A percentile compares a stretch with the other conserved stretches of the same genome.
These are phyloP conservation scores for Chamaea fasciata DNA, from an alignment of 2,113 vertebrate genomes.

Conservation along the genomic window DNA sequence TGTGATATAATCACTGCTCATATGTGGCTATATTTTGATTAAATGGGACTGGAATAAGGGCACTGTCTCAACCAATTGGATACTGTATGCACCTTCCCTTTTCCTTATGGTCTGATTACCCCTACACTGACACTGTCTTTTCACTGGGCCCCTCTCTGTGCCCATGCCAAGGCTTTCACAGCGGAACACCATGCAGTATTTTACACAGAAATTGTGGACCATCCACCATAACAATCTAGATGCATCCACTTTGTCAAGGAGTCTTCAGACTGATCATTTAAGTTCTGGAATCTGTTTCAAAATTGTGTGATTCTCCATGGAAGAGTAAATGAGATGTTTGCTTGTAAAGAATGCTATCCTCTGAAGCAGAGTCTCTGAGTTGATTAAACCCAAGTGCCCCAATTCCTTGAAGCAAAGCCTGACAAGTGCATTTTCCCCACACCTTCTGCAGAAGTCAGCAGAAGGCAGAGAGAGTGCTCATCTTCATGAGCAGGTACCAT, in stretches of 20 bases:
- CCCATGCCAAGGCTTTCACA: not conserved
- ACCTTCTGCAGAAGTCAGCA: not conserved
- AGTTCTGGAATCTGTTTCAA: not conserved
- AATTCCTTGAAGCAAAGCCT: not conserved
- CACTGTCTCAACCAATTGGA: not conserved
- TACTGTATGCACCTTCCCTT: not conserved
- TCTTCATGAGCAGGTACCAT: not conserved
- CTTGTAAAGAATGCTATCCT: not conserved
- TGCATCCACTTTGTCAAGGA: not conserved
- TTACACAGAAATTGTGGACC: not conserved
- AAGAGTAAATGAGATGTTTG: not conserved
- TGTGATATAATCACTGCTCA: rapidly evolving
- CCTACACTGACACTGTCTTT: not conserved
- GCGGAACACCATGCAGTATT: not conserved
- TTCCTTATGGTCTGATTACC: not conserved
- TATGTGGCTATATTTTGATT: not conserved
- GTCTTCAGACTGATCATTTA: not conserved
- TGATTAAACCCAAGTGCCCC: not conserved
- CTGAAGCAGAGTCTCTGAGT: not conserved
- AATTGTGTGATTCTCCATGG: not conserved
- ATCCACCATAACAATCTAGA: not conserved
- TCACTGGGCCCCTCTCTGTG: not conserved
- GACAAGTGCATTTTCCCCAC: not conserved
- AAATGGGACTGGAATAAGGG: not conserved
- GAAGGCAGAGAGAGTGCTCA: not conserved